phyloP scores from a whole-genome alignment of 2,113 vertebrate species.

The Hymenochirus boettgeri region DNA sequence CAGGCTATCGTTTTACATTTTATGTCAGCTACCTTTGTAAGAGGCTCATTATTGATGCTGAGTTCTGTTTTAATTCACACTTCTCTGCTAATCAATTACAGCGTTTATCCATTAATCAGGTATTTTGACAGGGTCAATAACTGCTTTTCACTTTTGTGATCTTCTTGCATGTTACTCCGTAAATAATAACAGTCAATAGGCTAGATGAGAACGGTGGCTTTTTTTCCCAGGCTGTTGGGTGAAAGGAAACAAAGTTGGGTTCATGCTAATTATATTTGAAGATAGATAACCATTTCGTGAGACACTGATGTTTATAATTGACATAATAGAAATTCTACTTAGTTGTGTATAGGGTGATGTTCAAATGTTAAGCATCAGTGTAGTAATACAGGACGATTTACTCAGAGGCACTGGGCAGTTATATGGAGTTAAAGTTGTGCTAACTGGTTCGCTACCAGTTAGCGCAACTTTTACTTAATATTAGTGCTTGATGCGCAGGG shows the following conservation, averaged over 20 bases:
- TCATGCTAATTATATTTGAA: background rate
- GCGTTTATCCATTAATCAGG: conserved; percentile 95
- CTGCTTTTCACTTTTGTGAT: conserved; percentile 72
- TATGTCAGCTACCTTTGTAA: conserved; percentile 82
- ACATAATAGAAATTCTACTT: too few species aligned
- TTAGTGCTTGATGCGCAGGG: too few species aligned
- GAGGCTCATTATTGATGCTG: conserved; percentile 80
- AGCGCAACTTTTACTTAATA: too few species aligned
- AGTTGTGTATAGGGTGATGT: too few species aligned
- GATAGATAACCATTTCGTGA: too few species aligned
- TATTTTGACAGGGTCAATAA: conserved; percentile 84
- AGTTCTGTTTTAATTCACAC: conserved; percentile 89
- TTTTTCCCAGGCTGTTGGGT: conserved; percentile 56
- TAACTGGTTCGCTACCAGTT: too few species aligned
- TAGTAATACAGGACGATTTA: too few species aligned
- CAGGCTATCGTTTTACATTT: conserved; percentile 88
- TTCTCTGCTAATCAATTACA: conserved; percentile 94
- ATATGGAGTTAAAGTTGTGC: too few species aligned
- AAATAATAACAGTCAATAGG: conserved; percentile 61
- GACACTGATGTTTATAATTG: too few species aligned
- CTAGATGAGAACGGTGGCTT: conserved; percentile 46
- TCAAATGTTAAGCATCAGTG: too few species aligned
- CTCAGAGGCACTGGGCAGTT: too few species aligned
- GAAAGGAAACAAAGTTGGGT: conserved; percentile 18
- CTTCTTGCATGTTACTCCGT: conserved; percentile 64